Conservation (phyloP, 1,140 invertebrate genomes). For the Sinonovacula constricta region DNA sequence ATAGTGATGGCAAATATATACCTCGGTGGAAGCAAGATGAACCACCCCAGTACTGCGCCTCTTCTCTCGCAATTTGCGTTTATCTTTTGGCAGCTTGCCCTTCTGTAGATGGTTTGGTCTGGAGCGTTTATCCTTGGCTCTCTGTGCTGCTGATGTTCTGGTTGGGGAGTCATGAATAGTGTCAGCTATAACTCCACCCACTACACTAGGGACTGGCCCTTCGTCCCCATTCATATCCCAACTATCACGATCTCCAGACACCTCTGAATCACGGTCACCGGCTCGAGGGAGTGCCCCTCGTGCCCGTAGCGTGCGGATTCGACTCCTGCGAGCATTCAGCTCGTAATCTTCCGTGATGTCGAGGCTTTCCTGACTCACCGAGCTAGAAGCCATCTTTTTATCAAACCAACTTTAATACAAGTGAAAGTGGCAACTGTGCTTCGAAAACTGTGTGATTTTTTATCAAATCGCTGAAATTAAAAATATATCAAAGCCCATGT, state of each 20-base stretch:
- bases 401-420: too few relatives aligned
- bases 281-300: slow-evolving; percentile 79
- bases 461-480: too few relatives aligned
- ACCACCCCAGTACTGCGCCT: slow-evolving; percentile 84
- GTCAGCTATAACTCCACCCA: slow-evolving; percentile 35
- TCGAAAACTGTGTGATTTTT: too few relatives aligned
- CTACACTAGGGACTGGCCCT: slow-evolving; percentile 47
- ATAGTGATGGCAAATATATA: too few relatives aligned
- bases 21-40: slow-evolving; percentile 84
- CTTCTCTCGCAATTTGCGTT: slow-evolving; percentile 84
- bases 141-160: slow-evolving; percentile 71
- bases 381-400: slow-evolving; percentile 84
- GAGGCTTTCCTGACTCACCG: slow-evolving; percentile 83
- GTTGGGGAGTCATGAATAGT: slow-evolving; percentile 81
- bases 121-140: slow-evolving; percentile 79
- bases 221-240: slow-evolving; percentile 65
- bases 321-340: slow-evolving; percentile 80
- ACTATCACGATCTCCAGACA: slow-evolving; percentile 47
- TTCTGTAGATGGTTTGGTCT: slow-evolving; percentile 82
- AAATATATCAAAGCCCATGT: too few relatives aligned
- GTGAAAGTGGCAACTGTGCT: too few relatives aligned
- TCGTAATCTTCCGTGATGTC: slow-evolving; percentile 83
- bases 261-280: slow-evolving; percentile 52
- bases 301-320: slow-evolving; percentile 81
- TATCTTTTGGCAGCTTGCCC: slow-evolving; percentile 82